Base-by-base conservation (phyloP, 2,797 vertebrate genomes). In the Falco novaeseelandiae region DNA sequence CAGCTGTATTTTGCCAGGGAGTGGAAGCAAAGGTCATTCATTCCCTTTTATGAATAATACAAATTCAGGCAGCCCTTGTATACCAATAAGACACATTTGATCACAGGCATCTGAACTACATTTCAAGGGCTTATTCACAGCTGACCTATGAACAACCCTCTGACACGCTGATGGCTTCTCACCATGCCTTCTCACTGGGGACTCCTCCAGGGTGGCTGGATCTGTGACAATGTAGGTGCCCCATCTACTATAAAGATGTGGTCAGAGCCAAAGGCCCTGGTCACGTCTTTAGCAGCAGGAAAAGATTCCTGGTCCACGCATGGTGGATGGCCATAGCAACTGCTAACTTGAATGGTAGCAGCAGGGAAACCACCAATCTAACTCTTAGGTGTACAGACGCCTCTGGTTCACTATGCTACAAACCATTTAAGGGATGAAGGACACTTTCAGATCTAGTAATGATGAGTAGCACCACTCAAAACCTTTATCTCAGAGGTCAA, bases 201-300 rank as follows among this genome's bases (percentile, higher is more conserved):
- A 29, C 16, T 27, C 54, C 69, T 48, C 57, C 0, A 0, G 69
- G 15, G 18, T 1, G 9, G 14, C 1, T 14, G 25, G 42, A 74
- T 38, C 49, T 0, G 2, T 5, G 67, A 54, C 42, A 51, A 2
- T 0, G n/a, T 12, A 55, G 36, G 71, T 22, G 59, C 22, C 67
- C 67, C 63, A 32, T n/a, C 21, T 61, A 12, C 65, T 12, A 8
- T 3, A 48, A 61, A 76, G 57, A 49, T 0, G 3, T 3, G 7
- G 36, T 14, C 65, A 59, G 48, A 66, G 10, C 40, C 73, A 69
- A 49, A 5, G 8, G 15, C 5, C 15, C 44, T 30, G 29, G 3
- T 0, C 18, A 9, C 0, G 2, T 7, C 83, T 30, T 36, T 3
- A 55, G 29, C 30, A 82, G 30, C 46, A 59, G 48, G 42, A 54